A percentile compares a stretch with the other conserved stretches of the same genome.
phyloP scores from a whole-genome alignment of 2,888 invertebrate genomes.

The Drosophila ezoana region DNA sequence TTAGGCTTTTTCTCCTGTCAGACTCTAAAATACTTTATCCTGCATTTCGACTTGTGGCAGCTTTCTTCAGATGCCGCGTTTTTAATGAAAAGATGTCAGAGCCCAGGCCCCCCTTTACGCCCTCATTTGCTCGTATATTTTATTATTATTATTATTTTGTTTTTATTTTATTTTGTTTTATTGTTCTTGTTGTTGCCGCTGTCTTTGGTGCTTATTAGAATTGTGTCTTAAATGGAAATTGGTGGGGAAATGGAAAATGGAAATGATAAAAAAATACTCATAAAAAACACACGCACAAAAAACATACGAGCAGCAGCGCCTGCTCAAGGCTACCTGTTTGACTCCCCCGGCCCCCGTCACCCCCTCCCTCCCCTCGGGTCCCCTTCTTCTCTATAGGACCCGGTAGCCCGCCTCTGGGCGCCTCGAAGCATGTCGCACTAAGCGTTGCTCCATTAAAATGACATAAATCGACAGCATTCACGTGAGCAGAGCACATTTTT shows the following conservation, averaged over 20 bases:
- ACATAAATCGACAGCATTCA: conserved; percentile 63
- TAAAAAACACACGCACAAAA: conserved; percentile 23
- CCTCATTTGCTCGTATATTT: conserved; percentile 2
- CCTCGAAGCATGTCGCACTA: conserved; percentile 5
- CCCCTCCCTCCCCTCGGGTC: no score
- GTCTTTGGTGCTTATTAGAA: conserved; percentile 38
- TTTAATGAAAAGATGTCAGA: no score
- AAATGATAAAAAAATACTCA: conserved; percentile 16
- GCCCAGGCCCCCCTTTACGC: no score
- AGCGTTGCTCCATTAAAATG: conserved; percentile 61
- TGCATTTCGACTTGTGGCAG: no score
- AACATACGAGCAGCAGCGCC: neutral
- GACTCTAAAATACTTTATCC: no score
- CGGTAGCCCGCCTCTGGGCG: neutral
- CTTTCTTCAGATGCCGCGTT: no score
- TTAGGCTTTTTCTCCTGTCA: no score
- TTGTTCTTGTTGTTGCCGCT: conserved; percentile 9
- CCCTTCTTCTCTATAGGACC: neutral
- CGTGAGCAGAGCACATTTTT: conserved; percentile 49
- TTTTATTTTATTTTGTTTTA: conserved; percentile 4
- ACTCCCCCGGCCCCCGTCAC: neutral
- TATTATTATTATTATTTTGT: conserved; percentile 9
- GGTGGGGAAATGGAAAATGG: conserved; percentile 7
- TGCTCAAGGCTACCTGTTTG: neutral
- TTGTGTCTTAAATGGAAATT: conserved; percentile 34